A percentile compares a stretch with the other conserved stretches of the same genome.
Evolutionary conservation across 53 echinoderm and acorn worm species (phyloP).

Genomic region (Paracentrotus lividus): DNA sequence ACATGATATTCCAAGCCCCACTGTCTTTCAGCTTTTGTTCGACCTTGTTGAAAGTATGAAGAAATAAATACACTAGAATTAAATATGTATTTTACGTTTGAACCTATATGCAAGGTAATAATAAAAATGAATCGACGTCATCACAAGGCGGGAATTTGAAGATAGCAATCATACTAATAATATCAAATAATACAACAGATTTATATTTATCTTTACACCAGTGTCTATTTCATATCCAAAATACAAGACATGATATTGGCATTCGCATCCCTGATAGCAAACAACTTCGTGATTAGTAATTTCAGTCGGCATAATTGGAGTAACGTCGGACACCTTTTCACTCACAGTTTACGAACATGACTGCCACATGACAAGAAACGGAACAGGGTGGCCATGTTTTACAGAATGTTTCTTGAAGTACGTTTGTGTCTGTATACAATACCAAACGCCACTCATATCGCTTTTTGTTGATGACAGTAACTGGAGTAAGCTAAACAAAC

Average conservation of each 20-base stretch:
- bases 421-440: background rate
- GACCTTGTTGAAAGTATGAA: too few species aligned
- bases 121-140: too few species aligned
- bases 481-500: conserved; percentile 63
- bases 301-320: background rate
- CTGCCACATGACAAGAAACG: background rate
- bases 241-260: background rate
- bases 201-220: too few species aligned
- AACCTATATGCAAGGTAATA: too few species aligned
- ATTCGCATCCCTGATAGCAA: background rate
- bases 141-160: too few species aligned
- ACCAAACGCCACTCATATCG: conserved; percentile 47
- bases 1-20: too few species aligned
- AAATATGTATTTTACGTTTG: too few species aligned
- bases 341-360: conserved; percentile 8
- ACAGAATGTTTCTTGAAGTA: conserved; percentile 14
- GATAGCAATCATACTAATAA: too few species aligned
- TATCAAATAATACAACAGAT: too few species aligned
- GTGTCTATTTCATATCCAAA: background rate
- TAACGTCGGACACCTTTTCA: background rate
- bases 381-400: background rate
- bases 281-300: background rate
- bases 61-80: too few species aligned
- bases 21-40: too few species aligned
- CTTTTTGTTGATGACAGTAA: background rate